Conservation (phyloP, 2,797 vertebrate genomes). For the Remorina albescens region DNA sequence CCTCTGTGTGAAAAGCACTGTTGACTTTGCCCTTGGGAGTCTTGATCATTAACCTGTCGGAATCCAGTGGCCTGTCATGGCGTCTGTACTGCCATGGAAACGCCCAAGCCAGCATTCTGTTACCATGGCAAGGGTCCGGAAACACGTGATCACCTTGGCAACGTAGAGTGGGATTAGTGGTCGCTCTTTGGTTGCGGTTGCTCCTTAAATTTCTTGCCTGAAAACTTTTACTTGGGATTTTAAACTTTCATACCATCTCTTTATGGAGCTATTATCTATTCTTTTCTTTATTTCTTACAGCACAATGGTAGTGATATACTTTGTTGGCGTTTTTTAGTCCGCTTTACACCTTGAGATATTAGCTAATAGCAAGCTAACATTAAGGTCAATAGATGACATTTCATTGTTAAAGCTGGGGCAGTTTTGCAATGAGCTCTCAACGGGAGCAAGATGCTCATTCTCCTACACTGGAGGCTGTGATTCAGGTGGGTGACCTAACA, state of each 20-base stretch:
- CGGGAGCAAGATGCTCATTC: slow-evolving; percentile 59
- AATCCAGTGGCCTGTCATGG: slow-evolving; percentile 19
- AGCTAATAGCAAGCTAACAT: slow-evolving; percentile 15
- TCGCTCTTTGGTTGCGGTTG: slow-evolving; percentile 23
- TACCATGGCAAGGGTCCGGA: slow-evolving; percentile 64
- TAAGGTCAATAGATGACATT: not conserved
- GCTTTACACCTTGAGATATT: no score
- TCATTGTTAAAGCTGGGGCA: not conserved
- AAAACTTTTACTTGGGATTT: slow-evolving; percentile 15
- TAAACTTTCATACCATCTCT: not conserved
- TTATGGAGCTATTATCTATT: not conserved
- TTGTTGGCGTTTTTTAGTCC: not conserved
- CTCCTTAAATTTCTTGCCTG: slow-evolving; percentile 35
- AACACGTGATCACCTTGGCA: slow-evolving; percentile 71
- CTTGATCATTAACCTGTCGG: slow-evolving; percentile 69
- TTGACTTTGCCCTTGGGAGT: not conserved
- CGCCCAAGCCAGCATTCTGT: slow-evolving; percentile 69
- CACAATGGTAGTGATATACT: not conserved
- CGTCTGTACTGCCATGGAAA: slow-evolving; percentile 68
- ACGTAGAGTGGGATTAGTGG: slow-evolving; percentile 43
- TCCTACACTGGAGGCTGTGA: slow-evolving; percentile 82
- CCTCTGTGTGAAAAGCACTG: not conserved
- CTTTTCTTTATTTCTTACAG: not conserved
- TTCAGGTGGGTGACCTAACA: slow-evolving; percentile 77
- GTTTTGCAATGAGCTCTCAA: slow-evolving; percentile 72